These are phyloP conservation scores for Molossus alvarezi DNA, from an alignment of 2,797 vertebrate genomes.

Conservation along the genomic window DNA sequence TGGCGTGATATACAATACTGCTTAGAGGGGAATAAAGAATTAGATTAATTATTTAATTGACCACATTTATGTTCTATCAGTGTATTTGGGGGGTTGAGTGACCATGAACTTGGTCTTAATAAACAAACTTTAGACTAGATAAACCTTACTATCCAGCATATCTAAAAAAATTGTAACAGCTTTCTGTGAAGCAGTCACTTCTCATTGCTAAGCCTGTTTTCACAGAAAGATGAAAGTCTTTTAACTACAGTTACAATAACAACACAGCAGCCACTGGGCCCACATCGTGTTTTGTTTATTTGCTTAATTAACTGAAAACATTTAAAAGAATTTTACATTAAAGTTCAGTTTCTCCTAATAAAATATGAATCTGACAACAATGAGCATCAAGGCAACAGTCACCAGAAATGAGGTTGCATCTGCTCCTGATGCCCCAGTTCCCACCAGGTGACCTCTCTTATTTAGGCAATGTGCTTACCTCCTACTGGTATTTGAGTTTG, in stretches of 20 bases:
- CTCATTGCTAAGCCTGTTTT: not conserved
- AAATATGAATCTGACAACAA: not conserved
- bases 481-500: not conserved
- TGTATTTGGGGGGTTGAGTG: not conserved
- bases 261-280: not conserved
- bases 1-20: not conserved
- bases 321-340: conserved; percentile 1
- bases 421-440: not conserved
- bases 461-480: not conserved
- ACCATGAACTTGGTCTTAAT: not conserved
- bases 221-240: not conserved
- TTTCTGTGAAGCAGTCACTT: not conserved
- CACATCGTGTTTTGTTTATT: not conserved
- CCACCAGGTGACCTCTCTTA: not conserved
- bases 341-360: conserved; percentile 8
- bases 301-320: conserved; percentile 1
- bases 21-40: not conserved
- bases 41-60: conserved; percentile 13
- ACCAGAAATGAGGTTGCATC: not conserved
- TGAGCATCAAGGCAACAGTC: not conserved
- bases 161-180: not conserved
- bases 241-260: not conserved
- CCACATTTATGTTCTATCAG: not conserved
- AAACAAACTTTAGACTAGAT: not conserved
- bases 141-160: not conserved